phyloP scores from a whole-genome alignment of 2,113 vertebrate species.

The Bufo bufo region DNA sequence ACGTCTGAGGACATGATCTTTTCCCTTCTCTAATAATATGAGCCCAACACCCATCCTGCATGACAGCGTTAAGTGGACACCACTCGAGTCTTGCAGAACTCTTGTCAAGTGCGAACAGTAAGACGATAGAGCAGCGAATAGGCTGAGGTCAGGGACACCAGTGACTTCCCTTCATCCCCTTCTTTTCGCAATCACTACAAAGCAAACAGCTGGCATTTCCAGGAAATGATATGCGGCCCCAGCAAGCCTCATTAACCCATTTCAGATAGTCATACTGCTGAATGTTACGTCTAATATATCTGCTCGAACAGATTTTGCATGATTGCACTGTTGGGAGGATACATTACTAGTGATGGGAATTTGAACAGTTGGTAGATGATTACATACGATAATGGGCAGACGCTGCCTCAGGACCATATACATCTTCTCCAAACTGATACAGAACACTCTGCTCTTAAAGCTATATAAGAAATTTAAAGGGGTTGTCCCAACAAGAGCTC shows the following conservation, averaged over 20 bases:
- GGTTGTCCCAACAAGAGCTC: no score
- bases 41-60: constrained; percentile 21
- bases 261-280: background rate
- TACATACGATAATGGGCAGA: constrained; percentile 4
- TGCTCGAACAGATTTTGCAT: constrained; percentile 18
- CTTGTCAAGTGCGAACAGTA: constrained; percentile 31
- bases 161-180: background rate
- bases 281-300: constrained; percentile 9
- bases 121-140: constrained; percentile 35
- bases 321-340: constrained; percentile 30
- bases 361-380: constrained; percentile 30
- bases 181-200: constrained; percentile 9
- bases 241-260: constrained; percentile 24
- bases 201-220: constrained; percentile 31
- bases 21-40: background rate
- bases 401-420: background rate
- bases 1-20: background rate
- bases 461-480: no score
- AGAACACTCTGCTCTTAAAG: no score
- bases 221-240: background rate
- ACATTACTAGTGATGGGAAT: constrained; percentile 33
- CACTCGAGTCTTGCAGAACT: background rate
- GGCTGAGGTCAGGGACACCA: constrained; percentile 6
- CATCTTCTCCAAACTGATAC: background rate
- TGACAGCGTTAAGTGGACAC: constrained; percentile 34